phyloP scores from a whole-genome alignment of 1,140 invertebrate species.

The Drosophila sproati region DNA sequence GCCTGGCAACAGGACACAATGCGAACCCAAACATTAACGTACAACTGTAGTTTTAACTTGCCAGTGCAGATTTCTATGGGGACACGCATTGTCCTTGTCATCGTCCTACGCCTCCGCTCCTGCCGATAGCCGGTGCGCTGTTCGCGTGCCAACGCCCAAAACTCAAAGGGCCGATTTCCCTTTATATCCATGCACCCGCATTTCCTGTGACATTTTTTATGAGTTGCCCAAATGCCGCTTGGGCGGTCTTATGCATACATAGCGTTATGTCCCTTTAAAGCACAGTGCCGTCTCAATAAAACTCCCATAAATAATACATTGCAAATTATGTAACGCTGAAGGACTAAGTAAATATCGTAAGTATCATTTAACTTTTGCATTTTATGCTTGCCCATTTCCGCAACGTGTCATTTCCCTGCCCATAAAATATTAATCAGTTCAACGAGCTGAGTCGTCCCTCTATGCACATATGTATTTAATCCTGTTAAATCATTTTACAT shows the following conservation, averaged over 20 bases:
- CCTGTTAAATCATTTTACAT: no score
- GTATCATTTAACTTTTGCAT: conserved; percentile 54
- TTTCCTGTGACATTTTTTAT: conserved; percentile 54
- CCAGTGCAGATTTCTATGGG: conserved; percentile 22
- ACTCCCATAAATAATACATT: conserved; percentile 71
- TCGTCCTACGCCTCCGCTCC: background rate
- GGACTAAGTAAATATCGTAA: conserved; percentile 41
- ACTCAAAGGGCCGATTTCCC: background rate
- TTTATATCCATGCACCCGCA: background rate
- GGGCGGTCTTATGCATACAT: conserved; percentile 59
- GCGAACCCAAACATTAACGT: conserved; percentile 17
- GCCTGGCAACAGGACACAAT: conserved; percentile 21
- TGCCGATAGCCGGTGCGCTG: background rate
- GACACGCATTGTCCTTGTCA: conserved; percentile 35
- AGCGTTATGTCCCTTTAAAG: conserved; percentile 11
- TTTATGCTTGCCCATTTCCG: conserved; percentile 18
- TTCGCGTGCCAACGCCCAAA: background rate
- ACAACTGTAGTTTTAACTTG: conserved; percentile 71
- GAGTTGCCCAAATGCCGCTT: conserved; percentile 47
- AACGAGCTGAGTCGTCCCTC: background rate
- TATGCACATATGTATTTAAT: background rate
- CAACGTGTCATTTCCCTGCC: background rate
- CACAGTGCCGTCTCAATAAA: conserved; percentile 58
- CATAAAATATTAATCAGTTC: conserved; percentile 10
- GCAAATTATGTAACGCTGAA: conserved; percentile 42